Conservation (phyloP, 2,797 vertebrate species). For the Gallinago stenura region DNA sequence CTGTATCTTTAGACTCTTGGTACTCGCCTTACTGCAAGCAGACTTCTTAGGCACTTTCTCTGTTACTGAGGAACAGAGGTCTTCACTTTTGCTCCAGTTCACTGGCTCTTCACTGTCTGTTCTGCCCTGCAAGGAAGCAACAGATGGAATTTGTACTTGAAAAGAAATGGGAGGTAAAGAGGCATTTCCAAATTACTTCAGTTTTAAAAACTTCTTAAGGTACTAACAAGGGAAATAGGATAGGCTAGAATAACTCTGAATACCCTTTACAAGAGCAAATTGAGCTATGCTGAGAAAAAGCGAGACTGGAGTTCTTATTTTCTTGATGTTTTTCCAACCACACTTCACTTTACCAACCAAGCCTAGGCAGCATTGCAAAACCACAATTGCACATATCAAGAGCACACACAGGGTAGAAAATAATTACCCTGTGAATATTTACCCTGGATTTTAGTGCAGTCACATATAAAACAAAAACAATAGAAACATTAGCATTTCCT, state of each 20-base stretch:
- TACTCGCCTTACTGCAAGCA: background rate
- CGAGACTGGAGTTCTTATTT: background rate
- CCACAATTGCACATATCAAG: background rate
- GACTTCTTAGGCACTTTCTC: background rate
- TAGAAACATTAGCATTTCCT: background rate
- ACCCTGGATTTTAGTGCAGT: background rate
- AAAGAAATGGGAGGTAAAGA: background rate
- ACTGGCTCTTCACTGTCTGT: background rate
- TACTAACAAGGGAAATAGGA: background rate
- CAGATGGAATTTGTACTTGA: background rate
- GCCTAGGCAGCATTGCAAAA: background rate
- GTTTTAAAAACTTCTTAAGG: background rate
- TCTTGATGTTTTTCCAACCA: background rate
- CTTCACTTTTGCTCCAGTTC: background rate
- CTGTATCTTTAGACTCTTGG: background rate
- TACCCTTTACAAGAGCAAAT: background rate
- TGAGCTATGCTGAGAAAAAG: background rate
- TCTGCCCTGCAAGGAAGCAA: background rate
- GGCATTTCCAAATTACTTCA: background rate
- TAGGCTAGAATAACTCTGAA: background rate
- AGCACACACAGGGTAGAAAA: background rate
- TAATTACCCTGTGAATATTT: background rate
- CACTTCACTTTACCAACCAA: background rate
- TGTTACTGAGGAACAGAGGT: background rate
- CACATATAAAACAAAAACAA: background rate